These are phyloP conservation scores for Larimichthys crocea DNA, from an alignment of 2,113 vertebrate genomes.

Conservation along the genomic window DNA sequence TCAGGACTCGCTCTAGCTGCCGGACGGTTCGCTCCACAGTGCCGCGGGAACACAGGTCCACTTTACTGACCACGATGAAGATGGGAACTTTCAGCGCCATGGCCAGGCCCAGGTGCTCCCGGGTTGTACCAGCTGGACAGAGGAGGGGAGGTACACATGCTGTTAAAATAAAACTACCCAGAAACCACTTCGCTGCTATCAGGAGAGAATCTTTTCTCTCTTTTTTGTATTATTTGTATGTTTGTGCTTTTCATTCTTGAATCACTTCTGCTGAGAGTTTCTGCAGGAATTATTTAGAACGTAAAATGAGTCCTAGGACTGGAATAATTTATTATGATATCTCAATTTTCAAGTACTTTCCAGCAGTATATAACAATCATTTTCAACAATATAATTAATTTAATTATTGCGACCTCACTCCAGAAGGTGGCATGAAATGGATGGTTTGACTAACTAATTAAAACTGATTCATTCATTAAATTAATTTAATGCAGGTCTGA, in stretches of 20 bases:
- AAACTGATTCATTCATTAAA: no score
- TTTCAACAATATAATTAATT: no score
- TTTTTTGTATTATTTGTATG: neutral
- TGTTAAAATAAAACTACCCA: constrained; percentile 22
- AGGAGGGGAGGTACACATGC: constrained; percentile 21
- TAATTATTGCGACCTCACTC: no score
- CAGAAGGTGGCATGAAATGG: no score
- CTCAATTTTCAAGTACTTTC: no score
- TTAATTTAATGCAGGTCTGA: no score
- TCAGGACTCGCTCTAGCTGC: constrained; percentile 93
- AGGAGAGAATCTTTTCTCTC: neutral
- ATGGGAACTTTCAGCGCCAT: constrained; percentile 98
- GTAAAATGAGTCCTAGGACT: no score
- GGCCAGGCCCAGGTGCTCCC: constrained; percentile 95
- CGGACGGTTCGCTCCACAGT: constrained; percentile 93
- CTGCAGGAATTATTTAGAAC: no score
- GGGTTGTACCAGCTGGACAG: constrained; percentile 90
- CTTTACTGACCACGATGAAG: constrained; percentile 97
- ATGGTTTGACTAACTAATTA: no score
- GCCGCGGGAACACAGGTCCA: constrained; percentile 91
- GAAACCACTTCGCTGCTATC: neutral
- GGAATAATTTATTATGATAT: no score
- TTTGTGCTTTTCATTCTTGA: neutral
- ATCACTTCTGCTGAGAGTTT: no score
- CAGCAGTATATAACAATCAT: no score